Percentiles rank a stretch among this genome's conserved stretches.
These are phyloP conservation scores for Nemotelus pantherinus DNA, from an alignment of 2,888 invertebrate genomes.

Conservation along the genomic window DNA sequence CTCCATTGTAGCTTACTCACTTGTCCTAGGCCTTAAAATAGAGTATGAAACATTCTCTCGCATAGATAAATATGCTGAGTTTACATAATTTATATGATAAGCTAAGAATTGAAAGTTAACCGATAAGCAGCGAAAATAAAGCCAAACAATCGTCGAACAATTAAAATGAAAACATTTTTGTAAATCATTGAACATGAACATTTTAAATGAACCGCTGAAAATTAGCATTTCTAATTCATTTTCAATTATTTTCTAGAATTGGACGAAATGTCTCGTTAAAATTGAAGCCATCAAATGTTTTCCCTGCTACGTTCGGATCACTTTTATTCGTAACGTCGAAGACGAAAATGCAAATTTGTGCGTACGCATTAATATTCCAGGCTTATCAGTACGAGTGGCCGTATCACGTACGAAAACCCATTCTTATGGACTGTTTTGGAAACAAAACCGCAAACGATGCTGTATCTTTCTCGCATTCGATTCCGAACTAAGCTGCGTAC, in stretches of 20 bases:
- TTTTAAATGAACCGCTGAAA: too few relatives aligned
- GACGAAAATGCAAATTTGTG: slow-evolving; percentile 54
- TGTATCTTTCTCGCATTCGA: slow-evolving; percentile 63
- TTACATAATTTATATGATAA: too few relatives aligned
- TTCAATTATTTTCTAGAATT: slow-evolving; percentile 53
- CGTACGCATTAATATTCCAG: slow-evolving; percentile 63
- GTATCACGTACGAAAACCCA: slow-evolving; percentile 62
- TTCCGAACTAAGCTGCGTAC: slow-evolving; percentile 59
- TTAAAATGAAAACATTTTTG: too few relatives aligned
- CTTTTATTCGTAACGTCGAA: slow-evolving; percentile 55
- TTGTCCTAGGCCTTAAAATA: too few relatives aligned
- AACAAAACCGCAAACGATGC: slow-evolving; percentile 63
- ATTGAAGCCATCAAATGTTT: slow-evolving; percentile 65
- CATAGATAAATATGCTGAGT: too few relatives aligned
- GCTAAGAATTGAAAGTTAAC: too few relatives aligned
- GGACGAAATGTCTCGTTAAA: slow-evolving; percentile 63
- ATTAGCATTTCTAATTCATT: too few relatives aligned
- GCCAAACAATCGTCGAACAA: too few relatives aligned
- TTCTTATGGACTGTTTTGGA: slow-evolving; percentile 64
- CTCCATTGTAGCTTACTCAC: too few relatives aligned
- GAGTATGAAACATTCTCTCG: too few relatives aligned
- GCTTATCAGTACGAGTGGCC: slow-evolving; percentile 61
- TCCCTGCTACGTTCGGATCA: slow-evolving; percentile 63
- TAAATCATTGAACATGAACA: too few relatives aligned
- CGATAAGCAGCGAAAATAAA: too few relatives aligned